Evolutionary conservation across 2,113 vertebrate species (phyloP).

Genomic region (Urocynchramus pylzowi): DNA sequence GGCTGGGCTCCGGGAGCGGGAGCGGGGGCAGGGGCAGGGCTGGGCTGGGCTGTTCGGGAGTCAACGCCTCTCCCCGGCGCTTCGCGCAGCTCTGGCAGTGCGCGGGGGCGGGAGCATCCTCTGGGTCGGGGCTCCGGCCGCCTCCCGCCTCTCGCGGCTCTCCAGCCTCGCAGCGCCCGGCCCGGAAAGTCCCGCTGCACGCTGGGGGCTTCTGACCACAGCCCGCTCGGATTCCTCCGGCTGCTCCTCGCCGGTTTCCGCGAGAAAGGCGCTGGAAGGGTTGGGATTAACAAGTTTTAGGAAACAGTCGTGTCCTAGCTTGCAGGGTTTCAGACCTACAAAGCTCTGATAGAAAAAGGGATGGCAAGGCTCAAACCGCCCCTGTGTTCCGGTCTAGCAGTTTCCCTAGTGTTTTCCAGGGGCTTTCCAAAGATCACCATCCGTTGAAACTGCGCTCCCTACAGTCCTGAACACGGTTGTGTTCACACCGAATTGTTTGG

Average conservation of each 20-base stretch:
- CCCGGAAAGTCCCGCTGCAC: not conserved
- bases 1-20: not conserved
- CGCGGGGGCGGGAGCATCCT: too few species aligned
- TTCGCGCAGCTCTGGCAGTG: not conserved
- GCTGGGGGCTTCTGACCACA: too few species aligned
- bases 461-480: too few species aligned
- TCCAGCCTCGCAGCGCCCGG: not conserved
- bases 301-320: not conserved
- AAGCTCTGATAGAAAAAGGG: not conserved
- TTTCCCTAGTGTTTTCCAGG: not conserved
- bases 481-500: not conserved
- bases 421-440: not conserved
- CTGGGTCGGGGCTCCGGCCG: rapidly evolving
- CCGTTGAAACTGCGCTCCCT: rapidly evolving
- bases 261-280: not conserved
- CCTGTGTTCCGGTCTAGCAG: not conserved
- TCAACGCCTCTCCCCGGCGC: rapidly evolving
- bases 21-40: too few species aligned
- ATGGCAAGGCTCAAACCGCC: not conserved
- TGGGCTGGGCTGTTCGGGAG: too few species aligned
- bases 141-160: too few species aligned
- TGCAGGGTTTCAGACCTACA: not conserved
- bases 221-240: not conserved
- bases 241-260: not conserved
- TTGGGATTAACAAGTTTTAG: too few species aligned